phyloP scores from a whole-genome alignment of 2,888 invertebrate species.

The Electrophaes corylata region DNA sequence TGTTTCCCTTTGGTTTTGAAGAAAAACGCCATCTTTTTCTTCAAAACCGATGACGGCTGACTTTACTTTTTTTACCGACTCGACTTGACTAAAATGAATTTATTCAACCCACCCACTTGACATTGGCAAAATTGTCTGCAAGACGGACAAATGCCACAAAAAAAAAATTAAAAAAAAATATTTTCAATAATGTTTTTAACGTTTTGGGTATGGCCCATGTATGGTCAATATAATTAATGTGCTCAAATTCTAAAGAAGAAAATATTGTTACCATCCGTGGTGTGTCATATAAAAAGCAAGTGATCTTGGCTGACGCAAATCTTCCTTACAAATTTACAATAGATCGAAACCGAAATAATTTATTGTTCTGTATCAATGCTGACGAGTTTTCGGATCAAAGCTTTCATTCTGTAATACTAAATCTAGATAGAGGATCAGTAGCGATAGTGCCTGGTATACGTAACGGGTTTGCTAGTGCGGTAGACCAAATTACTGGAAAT shows the following conservation, averaged over 20 bases:
- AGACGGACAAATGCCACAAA: too few species aligned
- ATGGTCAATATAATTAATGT: conserved; percentile 2
- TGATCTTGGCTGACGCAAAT: conserved; percentile 63
- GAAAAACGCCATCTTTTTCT: too few species aligned
- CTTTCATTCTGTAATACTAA: conserved; percentile 61
- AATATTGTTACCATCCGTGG: conserved; percentile 40
- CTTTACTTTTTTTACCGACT: too few species aligned
- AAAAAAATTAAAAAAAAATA: too few species aligned
- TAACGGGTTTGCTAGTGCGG: conserved; percentile 66
- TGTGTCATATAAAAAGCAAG: conserved; percentile 46
- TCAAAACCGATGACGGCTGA: too few species aligned
- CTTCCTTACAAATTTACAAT: conserved; percentile 62
- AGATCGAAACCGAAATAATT: conserved; percentile 52
- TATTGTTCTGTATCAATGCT: conserved; percentile 67
- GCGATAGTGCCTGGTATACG: conserved; percentile 58
- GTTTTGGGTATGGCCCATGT: background rate
- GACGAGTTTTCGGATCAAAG: conserved; percentile 68
- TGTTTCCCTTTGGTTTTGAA: too few species aligned
- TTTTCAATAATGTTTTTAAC: background rate
- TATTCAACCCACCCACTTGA: too few species aligned
- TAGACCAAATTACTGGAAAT: conserved; percentile 53
- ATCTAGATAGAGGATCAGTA: conserved; percentile 50
- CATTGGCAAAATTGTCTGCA: too few species aligned
- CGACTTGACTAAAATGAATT: too few species aligned
- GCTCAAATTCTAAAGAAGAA: conserved; percentile 8